Base-by-base conservation (phyloP, 2,797 vertebrate species). In the Spinus olivaceus region DNA sequence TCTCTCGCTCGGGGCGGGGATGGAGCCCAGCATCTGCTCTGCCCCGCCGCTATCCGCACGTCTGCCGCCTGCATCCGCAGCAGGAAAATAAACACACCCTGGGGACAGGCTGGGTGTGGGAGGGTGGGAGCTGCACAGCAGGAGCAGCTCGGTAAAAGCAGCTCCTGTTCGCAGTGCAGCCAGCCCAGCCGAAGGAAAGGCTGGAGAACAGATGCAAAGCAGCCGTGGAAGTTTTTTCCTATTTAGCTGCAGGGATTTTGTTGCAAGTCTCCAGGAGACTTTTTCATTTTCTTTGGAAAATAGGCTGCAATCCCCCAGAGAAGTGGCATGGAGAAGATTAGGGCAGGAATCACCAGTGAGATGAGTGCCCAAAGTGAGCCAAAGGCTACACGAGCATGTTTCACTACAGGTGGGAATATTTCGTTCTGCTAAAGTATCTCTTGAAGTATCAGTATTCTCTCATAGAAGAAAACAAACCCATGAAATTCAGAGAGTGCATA, bases 41-140 rank as follows among this genome's bases (percentile, higher is more conserved):
- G 15, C 11, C 1, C 4, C 10, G 39, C 76, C 0, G 0, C 25
- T 2, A 20, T 2, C 71, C 1, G 0, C 35, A 1, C 0, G 1
- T 12, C 70, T 46, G 53, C 28, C 1, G 3, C 69, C 47, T 0
- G 32, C 39, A 57, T 7, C 51, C 2, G 0, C 3, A 6, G 51
- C 63, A 15, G 35, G 39, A 35, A 30, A 24, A 71, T 2, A 54
- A 66, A 67, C 1, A 2, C 41, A 0, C 3, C 0, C 14, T 1
- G 0, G 1, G 3, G 50, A 18, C 63, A 21, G 77, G 42, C 33
- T 59, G 86, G n/a, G 0, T 14, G 78, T 7, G 59, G 32, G 71
- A 65, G 82, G 32, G 22, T 30, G 85, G 24, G 32, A 67, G 0
- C 57, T 25, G 67, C 53, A 15, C 11, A 24, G 37, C 32, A 21